Evolutionary conservation across 2,797 vertebrate species (phyloP), one percentile per base, ranked within the genome.

Genomic region (Alcedo quadribrachys): DNA sequence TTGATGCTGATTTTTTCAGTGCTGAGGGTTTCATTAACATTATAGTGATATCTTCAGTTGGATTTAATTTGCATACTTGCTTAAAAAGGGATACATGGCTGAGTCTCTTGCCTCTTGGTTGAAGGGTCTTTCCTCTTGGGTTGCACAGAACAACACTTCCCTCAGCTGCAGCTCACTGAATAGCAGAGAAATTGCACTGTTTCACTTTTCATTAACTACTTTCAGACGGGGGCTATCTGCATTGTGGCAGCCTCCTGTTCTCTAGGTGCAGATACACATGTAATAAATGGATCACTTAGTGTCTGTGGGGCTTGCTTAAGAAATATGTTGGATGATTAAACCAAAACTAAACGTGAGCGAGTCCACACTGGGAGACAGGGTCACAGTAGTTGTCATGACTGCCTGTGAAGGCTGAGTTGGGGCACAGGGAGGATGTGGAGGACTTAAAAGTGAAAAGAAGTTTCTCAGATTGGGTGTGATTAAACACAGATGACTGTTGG

Each of bases 21-120:
- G 57, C 43, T 80, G 45, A 37, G 76, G 54, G 79, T 89, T 95
- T 95, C 86, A 76, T 88, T 88, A 84, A 67, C 74, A 60, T 73
- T 53, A 63, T 35, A 81, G 74, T 33, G 85, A 61, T 68, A n/a
- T 25, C 70, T 83, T 92, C 11, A 0, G 74, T 93, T 94, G 77
- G 57, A 73, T 94, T 95, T 68, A 25, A 87, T 95, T 96, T 92
- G 89, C 85, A 92, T 35, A 7, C 54, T 85, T 63, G 67, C 45
- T 89, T 87, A 4, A 48, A 66, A 81, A 67, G n/a, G 22, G 22
- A 22, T 76, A 16, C 0, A 0, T 76, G 74, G 70, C 70, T 25
- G 54, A 48, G 27, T 30, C 25, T 65, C 12, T 66, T 86, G 70
- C 60, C 11, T 81, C 78, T 81, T 62, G 32, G 61, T n/a, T 30